These are phyloP conservation scores for Chaenocephalus aceratus DNA, from an alignment of 2,113 vertebrate genomes.

Conservation along the genomic window DNA sequence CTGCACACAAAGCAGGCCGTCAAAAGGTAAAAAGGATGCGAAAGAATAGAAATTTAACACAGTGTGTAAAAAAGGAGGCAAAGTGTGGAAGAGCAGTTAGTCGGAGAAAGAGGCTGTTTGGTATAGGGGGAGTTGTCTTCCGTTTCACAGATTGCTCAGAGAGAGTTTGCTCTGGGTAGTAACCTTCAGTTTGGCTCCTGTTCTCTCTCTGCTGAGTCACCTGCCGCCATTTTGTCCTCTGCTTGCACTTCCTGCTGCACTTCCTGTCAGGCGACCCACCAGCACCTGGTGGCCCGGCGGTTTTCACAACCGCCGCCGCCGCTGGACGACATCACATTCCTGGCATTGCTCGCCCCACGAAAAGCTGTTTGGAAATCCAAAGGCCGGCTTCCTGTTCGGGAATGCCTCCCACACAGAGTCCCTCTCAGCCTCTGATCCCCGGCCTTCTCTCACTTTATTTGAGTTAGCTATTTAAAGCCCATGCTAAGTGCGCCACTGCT, in stretches of 20 bases:
- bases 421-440: conserved; percentile 74
- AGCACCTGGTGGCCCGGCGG: conserved; percentile 59
- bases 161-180: conserved; percentile 2
- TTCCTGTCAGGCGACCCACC: conserved; percentile 61
- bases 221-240: conserved; percentile 69
- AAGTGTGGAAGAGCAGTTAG: conserved; percentile 32
- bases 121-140: conserved; percentile 51
- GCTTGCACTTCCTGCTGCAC: conserved; percentile 62
- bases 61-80: conserved; percentile 72
- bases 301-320: conserved; percentile 54
- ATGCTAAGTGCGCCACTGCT: conserved; percentile 64
- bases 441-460: conserved; percentile 77
- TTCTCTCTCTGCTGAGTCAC: conserved; percentile 66
- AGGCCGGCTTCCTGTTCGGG: conserved; percentile 74
- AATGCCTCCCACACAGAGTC: conserved; percentile 77
- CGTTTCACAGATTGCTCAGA: conserved; percentile 43
- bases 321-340: conserved; percentile 75
- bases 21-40: conserved; percentile 84
- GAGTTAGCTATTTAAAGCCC: conserved; percentile 80
- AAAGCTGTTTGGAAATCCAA: conserved; percentile 71
- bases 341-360: conserved; percentile 67
- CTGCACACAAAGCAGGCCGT: conserved; percentile 85
- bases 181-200: not conserved
- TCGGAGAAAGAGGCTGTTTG: conserved; percentile 42
- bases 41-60: conserved; percentile 84